phyloP scores from a whole-genome alignment of 2,888 invertebrate genomes.

The Drosophila anomelani region DNA sequence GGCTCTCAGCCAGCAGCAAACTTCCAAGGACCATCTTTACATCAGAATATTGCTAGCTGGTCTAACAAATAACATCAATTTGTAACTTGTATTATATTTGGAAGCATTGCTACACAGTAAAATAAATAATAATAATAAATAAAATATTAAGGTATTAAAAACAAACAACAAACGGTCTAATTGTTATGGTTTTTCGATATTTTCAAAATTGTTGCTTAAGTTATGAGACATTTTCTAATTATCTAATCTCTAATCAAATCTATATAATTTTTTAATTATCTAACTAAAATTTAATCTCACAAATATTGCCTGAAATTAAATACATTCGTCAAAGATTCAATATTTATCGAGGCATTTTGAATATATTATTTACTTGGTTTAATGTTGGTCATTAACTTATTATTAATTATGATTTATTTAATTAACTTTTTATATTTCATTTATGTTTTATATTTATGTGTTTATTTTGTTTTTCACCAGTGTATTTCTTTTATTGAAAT shows the following conservation, averaged over 20 bases:
- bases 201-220: not conserved
- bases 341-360: too few species aligned
- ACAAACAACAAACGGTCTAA: too few species aligned
- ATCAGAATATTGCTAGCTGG: not conserved
- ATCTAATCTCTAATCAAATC: too few species aligned
- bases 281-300: too few species aligned
- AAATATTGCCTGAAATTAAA: too few species aligned
- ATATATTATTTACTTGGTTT: too few species aligned
- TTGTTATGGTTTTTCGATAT: not conserved
- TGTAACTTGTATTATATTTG: not conserved
- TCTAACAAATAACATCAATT: slow-evolving; percentile 11
- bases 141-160: not conserved
- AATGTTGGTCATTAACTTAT: too few species aligned
- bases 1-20: not conserved
- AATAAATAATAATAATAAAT: not conserved
- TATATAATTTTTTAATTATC: too few species aligned
- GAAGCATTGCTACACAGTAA: not conserved
- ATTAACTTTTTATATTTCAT: too few species aligned
- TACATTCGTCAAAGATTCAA: too few species aligned
- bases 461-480: not conserved
- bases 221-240: not conserved
- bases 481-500: not conserved
- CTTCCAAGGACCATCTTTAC: not conserved
- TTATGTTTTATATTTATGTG: too few species aligned
- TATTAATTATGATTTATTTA: too few species aligned